Conservation (phyloP, 2,797 vertebrate genomes). For the Hydrolagus colliei region DNA sequence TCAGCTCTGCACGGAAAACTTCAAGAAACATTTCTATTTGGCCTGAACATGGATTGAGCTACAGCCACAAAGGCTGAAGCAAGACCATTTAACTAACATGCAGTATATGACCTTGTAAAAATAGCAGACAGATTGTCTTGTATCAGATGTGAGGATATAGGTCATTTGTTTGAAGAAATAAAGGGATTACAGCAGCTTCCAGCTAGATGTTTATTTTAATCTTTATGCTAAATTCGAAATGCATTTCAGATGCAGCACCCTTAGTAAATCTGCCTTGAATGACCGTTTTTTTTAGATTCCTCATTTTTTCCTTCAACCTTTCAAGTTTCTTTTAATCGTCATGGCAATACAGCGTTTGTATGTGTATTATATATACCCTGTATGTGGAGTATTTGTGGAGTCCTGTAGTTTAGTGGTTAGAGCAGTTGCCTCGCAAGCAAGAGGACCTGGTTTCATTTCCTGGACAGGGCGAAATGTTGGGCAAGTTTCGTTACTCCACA, state of each 20-base stretch:
- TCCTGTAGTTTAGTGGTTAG: too few species aligned
- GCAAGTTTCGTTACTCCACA: too few species aligned
- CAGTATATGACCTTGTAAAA: conserved; percentile 2
- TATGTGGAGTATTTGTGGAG: too few species aligned
- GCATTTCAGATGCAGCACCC: not conserved
- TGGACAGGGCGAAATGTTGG: too few species aligned
- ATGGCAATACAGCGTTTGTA: too few species aligned
- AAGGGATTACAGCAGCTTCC: not conserved
- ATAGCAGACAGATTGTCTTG: conserved; percentile 3
- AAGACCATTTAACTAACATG: conserved; percentile 19
- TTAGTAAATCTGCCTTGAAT: conserved; percentile 13
- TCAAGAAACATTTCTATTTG: conserved; percentile 11
- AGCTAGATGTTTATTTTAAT: conserved; percentile 16
- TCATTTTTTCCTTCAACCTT: not conserved
- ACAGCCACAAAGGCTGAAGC: not conserved
- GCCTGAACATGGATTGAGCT: conserved; percentile 9
- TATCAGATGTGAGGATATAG: conserved; percentile 4
- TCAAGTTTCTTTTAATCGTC: not conserved
- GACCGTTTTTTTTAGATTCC: not conserved
- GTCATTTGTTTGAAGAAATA: conserved; percentile 11
- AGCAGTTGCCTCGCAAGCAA: too few species aligned
- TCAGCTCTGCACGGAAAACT: not conserved
- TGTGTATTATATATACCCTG: too few species aligned
- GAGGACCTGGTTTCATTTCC: too few species aligned
- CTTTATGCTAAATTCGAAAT: conserved; percentile 3